Base-by-base conservation (phyloP, 92 coral and sea anemone species). In the Heliopora coerulea region DNA sequence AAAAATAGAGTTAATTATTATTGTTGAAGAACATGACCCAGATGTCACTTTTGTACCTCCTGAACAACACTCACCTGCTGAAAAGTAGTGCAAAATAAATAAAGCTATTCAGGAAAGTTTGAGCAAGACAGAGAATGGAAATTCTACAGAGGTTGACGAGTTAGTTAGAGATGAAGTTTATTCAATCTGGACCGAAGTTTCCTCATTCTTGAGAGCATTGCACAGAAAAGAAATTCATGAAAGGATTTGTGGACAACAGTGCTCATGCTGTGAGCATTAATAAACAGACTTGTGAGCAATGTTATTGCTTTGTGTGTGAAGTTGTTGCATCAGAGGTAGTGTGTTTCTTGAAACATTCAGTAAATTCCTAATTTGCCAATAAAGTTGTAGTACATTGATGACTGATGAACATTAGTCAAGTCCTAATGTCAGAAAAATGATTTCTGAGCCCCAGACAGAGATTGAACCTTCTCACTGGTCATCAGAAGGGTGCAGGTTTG, bases 291-390 rank as follows among this genome's bases (percentile, higher is more conserved):
- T 89, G 96, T 65, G 91, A 83, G 17, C 85, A 86, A 58, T 89
- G 96, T 63, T 89, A 83, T 65, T 89, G 96, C 33, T 89, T 64
- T 70, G 85, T 86, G n/a, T 86, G 91, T 78, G 96, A 89, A 64
- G 85, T 73, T 30, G 68, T 33, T 18, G 83, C 86, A n/a, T 73
- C 56, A 30, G 24, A 57, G 15, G 21, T 57, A 57, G 32, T 57
- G 31, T 57, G 62, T 56, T 13, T 31, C 27, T 31, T n/a, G n/a
- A n/a, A n/a, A n/a, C n/a, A n/a, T n/a, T n/a, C n/a, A n/a, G n/a
- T n/a, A n/a, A n/a, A n/a, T n/a, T n/a, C n/a, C n/a, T n/a, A n/a
- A n/a, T n/a, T n/a, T n/a, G n/a, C n/a, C n/a, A n/a, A n/a, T n/a
- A n/a, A n/a, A n/a, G n/a, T n/a, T n/a, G n/a, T n/a, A n/a, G n/a